Evolutionary conservation across 2,888 invertebrate genomes (phyloP), one percentile per base, ranked within the genome.

Genomic region (Antitype chi): DNA sequence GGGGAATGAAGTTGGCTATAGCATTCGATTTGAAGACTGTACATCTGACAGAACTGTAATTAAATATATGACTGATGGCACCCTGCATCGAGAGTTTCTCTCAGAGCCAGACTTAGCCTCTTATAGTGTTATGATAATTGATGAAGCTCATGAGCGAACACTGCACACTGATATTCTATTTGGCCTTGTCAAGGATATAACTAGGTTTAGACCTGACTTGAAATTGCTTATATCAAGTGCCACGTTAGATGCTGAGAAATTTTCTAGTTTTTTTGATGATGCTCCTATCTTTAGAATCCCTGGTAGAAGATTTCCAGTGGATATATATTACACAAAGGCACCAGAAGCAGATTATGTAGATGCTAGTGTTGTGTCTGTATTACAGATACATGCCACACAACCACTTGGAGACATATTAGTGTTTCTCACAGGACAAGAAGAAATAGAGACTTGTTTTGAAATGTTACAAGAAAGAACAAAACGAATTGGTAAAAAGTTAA

Each of bases 51-150:
- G 99, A 87, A 99, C 99, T 13, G 97, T 99, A 32, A 97, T 99
- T 69, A 99, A 99, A 94, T 99, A 99, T 92, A 99, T 99, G 99
- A 99, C 99, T 52, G 99, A 99, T 95, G 99, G 99, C 90, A 99
- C 99, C 91, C 95, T 99, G 63, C 98, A 99, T 85, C 97, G 99
- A 90, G 99, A 99, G 96, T 99, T 99, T 94, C 97, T 99, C 4
- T 98, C 99, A 63, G 99, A 99, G 94, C 99, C 99, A 0, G 99
- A 99, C 96, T 97, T 99, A 76, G 98, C 98, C 62, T 98, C 99
- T 4, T 99, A 99, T 94, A 99, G 99, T 96, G 99, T 99, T 0
- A 99, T 99, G 98, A 99, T 99, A 78, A 99, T 99, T 92, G 99
- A 99, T 94, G 99, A 99, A 97, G 99, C 99, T 82, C 99, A 99